Evolutionary conservation across 2,888 invertebrate species (phyloP).

Genomic region (Microchrysa polita): DNA sequence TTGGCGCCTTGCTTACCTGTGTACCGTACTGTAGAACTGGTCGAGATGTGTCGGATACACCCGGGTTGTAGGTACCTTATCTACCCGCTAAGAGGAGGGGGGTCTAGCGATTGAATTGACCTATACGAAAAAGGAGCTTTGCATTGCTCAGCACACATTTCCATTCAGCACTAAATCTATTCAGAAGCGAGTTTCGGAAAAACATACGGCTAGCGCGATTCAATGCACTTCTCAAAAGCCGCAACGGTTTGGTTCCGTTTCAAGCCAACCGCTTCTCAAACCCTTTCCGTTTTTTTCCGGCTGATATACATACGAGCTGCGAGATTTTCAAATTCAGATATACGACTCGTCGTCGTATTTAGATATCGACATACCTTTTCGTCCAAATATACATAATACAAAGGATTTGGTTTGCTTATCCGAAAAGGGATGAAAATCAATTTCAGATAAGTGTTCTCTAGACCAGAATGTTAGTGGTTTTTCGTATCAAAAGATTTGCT

Average conservation of each 20-base stretch:
- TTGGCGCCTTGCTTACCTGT: constrained; percentile 2
- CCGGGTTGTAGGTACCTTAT: too few relatives aligned
- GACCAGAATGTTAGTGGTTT: constrained; percentile 25
- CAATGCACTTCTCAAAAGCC: constrained; percentile 26
- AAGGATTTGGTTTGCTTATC: constrained; percentile 35
- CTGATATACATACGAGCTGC: constrained; percentile 1
- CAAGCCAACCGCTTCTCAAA: too few relatives aligned
- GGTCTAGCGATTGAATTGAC: constrained; percentile 28
- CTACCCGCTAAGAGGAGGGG: too few relatives aligned
- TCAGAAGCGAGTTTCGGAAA: constrained; percentile 1
- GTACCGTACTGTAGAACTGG: not conserved
- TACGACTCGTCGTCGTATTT: too few relatives aligned
- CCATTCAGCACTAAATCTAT: constrained; percentile 10
- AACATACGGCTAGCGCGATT: constrained; percentile 23
- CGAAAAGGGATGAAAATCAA: constrained; percentile 40
- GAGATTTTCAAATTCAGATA: constrained; percentile 34
- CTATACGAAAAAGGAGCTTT: constrained; percentile 9
- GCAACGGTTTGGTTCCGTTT: too few relatives aligned
- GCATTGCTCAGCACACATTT: constrained; percentile 15
- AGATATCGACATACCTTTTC: constrained; percentile 29
- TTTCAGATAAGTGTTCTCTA: constrained; percentile 39
- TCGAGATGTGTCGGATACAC: constrained; percentile 3
- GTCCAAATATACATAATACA: constrained; percentile 27
- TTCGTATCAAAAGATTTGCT: constrained; percentile 28
- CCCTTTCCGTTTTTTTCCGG: too few relatives aligned